phyloP scores from a whole-genome alignment of 2,113 vertebrate species.

The Crotalus horridus region DNA sequence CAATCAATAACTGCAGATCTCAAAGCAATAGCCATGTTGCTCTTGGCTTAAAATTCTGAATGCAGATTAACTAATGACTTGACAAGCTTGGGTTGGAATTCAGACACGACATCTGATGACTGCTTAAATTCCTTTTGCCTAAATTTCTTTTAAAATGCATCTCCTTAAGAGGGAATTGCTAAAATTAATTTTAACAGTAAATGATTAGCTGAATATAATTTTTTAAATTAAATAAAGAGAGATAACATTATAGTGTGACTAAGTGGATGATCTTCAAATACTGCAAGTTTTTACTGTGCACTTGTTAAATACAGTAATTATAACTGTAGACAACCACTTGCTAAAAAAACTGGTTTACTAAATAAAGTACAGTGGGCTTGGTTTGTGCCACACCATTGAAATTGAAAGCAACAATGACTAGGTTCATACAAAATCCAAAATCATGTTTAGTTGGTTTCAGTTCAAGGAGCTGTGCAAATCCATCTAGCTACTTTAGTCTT shows the following conservation, averaged over 20 bases:
- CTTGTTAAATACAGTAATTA: background rate
- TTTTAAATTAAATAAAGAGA: background rate
- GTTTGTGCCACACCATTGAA: background rate
- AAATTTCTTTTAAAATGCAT: background rate
- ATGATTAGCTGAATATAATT: background rate
- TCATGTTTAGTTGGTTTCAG: background rate
- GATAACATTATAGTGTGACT: background rate
- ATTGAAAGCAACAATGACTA: background rate
- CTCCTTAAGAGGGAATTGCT: background rate
- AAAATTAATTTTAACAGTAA: background rate
- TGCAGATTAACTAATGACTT: background rate
- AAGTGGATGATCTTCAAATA: background rate
- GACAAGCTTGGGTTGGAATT: background rate
- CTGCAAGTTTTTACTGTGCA: background rate
- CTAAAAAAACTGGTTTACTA: background rate
- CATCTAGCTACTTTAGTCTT: background rate
- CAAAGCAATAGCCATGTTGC: background rate
- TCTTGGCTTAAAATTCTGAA: background rate
- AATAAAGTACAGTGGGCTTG: background rate
- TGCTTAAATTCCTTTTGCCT: background rate
- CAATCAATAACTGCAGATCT: background rate
- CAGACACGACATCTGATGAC: background rate
- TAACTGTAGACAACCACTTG: background rate
- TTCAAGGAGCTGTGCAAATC: background rate
- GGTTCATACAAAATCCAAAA: background rate